Percentiles rank a stretch among this genome's conserved stretches.
Evolutionary conservation across 2,113 vertebrate species (phyloP).

Genomic region (Andinoacara biseriatus): DNA sequence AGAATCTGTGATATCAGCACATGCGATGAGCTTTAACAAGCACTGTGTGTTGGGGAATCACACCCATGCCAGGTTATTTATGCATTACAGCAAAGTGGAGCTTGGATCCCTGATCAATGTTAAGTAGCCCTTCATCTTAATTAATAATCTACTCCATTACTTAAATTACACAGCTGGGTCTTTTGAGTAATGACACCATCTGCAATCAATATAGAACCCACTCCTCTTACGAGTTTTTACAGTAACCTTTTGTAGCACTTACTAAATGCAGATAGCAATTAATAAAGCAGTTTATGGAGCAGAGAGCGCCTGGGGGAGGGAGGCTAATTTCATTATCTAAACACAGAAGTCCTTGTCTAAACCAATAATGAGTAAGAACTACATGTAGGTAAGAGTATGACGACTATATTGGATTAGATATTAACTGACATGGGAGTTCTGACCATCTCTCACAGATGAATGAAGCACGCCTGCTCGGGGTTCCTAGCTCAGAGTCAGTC

Average conservation of each 20-base stretch:
- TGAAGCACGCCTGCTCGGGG: not conserved
- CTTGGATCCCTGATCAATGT: conserved; percentile 57
- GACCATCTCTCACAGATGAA: not conserved
- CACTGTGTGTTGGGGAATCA: conserved; percentile 27
- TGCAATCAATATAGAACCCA: conserved; percentile 40
- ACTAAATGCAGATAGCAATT: conserved; percentile 45
- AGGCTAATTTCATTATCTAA: conserved; percentile 37
- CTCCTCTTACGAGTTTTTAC: conserved; percentile 25
- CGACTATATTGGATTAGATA: conserved; percentile 18
- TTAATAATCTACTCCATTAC: conserved; percentile 64
- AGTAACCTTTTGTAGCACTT: conserved; percentile 27
- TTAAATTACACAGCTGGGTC: conserved; percentile 52
- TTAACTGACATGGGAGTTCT: conserved; percentile 2
- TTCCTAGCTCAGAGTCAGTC: not conserved
- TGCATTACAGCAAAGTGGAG: conserved; percentile 43
- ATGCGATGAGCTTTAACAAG: conserved; percentile 49
- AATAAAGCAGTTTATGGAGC: conserved; percentile 42
- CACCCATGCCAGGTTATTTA: conserved; percentile 47
- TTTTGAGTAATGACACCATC: conserved; percentile 45
- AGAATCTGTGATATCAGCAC: conserved; percentile 67
- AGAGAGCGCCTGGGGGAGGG: not conserved
- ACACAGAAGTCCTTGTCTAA: conserved; percentile 29
- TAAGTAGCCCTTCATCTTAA: conserved; percentile 58
- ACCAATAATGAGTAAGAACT: conserved; percentile 6
- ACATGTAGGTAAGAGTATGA: conserved; percentile 6